Evolutionary conservation across 35 echinoderm and acorn worm species (phyloP).

Genomic region (Lytechinus pictus): DNA sequence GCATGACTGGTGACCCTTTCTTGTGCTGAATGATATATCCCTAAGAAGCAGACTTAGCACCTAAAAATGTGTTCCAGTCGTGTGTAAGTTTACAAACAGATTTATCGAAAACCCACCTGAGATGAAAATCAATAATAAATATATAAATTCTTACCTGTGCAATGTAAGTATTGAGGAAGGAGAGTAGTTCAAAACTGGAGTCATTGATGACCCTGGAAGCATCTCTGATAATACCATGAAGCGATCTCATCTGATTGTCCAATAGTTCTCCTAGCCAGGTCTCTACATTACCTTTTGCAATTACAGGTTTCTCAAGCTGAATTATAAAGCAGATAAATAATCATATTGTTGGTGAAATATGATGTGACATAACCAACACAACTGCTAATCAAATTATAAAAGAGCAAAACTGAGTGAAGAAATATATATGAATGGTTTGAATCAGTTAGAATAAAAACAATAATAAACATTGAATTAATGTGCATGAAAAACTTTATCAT

Average conservation of each 20-base stretch:
- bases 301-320: slow-evolving; percentile 92
- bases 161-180: slow-evolving; percentile 94
- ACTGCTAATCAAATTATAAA: not conserved
- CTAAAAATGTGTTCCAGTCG: too few relatives aligned
- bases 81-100: too few relatives aligned
- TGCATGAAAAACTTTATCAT: too few relatives aligned
- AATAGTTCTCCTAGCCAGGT: slow-evolving; percentile 94
- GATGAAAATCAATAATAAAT: not conserved
- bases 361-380: too few relatives aligned
- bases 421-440: too few relatives aligned
- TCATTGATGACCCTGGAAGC: slow-evolving; percentile 93
- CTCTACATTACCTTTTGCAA: slow-evolving; percentile 98
- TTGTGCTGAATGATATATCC: too few relatives aligned
- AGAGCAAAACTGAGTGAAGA: not conserved
- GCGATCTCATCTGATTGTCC: slow-evolving; percentile 71
- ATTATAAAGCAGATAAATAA: not conserved
- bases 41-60: too few relatives aligned
- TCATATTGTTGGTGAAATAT: not conserved
- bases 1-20: too few relatives aligned
- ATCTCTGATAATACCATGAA: slow-evolving; percentile 90
- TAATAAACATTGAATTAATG: too few relatives aligned
- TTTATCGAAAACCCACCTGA: too few relatives aligned
- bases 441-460: too few relatives aligned
- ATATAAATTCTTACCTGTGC: slow-evolving; percentile 77
- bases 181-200: slow-evolving; percentile 89